These are phyloP conservation scores for Semicossyphus pulcher DNA, from an alignment of 2,113 vertebrate species.

Conservation along the genomic window DNA sequence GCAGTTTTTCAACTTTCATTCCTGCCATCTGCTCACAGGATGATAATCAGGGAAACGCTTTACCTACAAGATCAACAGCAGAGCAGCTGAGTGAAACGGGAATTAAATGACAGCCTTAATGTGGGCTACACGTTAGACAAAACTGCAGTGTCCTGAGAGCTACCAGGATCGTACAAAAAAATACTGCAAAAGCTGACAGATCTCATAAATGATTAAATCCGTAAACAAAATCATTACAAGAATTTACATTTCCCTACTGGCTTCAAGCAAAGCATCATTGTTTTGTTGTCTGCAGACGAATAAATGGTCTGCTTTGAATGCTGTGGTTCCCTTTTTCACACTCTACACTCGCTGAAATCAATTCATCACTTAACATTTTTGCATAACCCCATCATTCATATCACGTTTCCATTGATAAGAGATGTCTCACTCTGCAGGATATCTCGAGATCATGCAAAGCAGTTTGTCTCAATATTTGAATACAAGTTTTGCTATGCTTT, in stretches of 20 bases:
- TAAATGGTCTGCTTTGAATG: background rate
- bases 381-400: conserved; percentile 29
- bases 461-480: conserved; percentile 44
- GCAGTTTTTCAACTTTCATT: conserved; percentile 8
- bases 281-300: background rate
- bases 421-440: background rate
- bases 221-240: no score
- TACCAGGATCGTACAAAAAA: no score
- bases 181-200: background rate
- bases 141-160: background rate
- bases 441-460: conserved; percentile 56
- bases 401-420: conserved; percentile 16
- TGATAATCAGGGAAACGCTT: background rate
- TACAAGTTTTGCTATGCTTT: conserved; percentile 39
- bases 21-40: conserved; percentile 20
- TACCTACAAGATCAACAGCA: conserved; percentile 10
- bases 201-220: background rate
- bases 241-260: background rate
- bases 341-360: conserved; percentile 21
- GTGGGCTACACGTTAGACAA: background rate
- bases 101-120: background rate
- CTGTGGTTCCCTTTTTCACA: conserved; percentile 5
- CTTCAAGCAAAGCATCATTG: background rate
- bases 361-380: conserved; percentile 42
- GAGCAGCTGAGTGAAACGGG: conserved; percentile 1